Conservation (phyloP, 2,888 invertebrate species). For the Drosophila conformis region DNA sequence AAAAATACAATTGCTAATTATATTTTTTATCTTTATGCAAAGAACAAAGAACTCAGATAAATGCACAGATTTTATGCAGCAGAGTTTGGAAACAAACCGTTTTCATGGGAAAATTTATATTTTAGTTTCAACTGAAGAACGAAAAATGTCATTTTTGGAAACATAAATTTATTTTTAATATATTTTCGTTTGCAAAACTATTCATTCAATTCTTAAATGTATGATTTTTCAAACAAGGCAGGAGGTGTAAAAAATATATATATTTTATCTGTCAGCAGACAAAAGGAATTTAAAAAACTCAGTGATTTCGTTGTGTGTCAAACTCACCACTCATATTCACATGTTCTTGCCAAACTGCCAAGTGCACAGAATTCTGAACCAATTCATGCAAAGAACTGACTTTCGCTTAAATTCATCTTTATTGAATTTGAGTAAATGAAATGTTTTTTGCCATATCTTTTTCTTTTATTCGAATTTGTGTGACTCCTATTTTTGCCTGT, state of each 20-base stretch:
- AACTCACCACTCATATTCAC: background rate
- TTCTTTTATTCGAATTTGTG: conserved; percentile 7
- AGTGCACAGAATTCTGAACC: background rate
- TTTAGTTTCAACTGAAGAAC: background rate
- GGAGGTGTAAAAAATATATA: background rate
- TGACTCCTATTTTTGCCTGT: conserved; percentile 9
- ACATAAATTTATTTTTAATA: background rate
- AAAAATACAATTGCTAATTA: background rate
- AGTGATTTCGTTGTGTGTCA: too few relatives aligned
- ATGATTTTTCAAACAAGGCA: background rate
- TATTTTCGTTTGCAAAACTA: background rate
- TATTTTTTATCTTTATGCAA: background rate
- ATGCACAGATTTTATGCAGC: background rate
- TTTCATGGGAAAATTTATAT: background rate
- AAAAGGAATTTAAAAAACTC: too few relatives aligned
- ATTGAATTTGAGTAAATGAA: conserved; percentile 2
- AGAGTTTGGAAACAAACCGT: background rate
- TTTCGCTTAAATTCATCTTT: background rate
- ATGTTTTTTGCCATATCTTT: background rate
- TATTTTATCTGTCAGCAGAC: background rate
- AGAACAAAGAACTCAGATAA: background rate
- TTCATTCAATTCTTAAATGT: background rate
- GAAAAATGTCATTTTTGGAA: background rate
- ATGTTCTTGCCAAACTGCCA: background rate
- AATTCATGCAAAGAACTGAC: background rate